phyloP scores from a whole-genome alignment of 2,797 vertebrate species.

The Cynodonichthys magdalenae region DNA sequence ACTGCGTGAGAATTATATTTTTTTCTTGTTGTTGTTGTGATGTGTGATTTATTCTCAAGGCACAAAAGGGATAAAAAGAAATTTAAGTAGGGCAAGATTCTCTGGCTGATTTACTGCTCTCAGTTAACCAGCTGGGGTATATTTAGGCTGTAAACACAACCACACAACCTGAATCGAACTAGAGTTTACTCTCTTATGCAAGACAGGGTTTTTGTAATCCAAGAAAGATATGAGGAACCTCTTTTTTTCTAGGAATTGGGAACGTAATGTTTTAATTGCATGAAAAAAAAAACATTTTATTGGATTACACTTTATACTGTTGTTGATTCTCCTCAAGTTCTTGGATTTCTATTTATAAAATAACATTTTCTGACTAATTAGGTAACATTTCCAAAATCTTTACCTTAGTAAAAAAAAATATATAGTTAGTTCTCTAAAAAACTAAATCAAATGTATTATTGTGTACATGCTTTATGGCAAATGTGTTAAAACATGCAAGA shows the following conservation, averaged over 20 bases:
- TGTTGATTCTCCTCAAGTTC: neutral
- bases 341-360: no score
- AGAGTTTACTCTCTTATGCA: conserved; percentile 32
- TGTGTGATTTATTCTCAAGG: conserved; percentile 36
- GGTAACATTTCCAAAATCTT: neutral
- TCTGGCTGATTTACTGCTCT: conserved; percentile 14
- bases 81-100: conserved; percentile 9
- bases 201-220: conserved; percentile 12
- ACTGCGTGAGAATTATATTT: neutral
- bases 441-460: neutral
- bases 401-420: neutral
- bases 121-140: conserved; percentile 16
- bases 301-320: neutral
- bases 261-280: neutral
- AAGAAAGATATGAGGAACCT: conserved; percentile 3
- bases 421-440: neutral
- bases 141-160: conserved; percentile 48
- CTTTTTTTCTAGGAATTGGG: neutral
- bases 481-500: neutral
- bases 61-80: conserved; percentile 21
- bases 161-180: conserved; percentile 16
- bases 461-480: neutral
- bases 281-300: neutral
- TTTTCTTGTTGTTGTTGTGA: conserved; percentile 9
- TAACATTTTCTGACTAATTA: neutral